Evolutionary conservation across 2,888 invertebrate genomes (phyloP), one percentile per base, ranked within the genome.

Genomic region (Dioctria rufipes): DNA sequence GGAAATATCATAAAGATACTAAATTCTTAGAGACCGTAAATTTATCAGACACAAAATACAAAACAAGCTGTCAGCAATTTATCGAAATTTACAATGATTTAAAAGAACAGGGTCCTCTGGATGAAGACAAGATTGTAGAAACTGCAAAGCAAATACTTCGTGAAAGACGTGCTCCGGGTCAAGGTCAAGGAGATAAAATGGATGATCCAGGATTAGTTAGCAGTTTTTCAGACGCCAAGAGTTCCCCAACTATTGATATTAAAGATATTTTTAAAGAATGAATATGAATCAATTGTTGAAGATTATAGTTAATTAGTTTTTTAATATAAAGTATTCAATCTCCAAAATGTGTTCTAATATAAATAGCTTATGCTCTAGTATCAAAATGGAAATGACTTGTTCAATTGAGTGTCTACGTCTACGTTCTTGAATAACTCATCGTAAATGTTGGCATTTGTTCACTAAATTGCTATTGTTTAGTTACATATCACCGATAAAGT

Each of bases 1-100:
- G 95, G 25, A 91, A 92, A 88, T 93, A 93, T 84, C 94, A 95
- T 83, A 91, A 91, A 81, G 89, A 91, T 67, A 90, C 92, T 37
- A 91, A 90, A 83, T 91, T 91, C 42, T 86, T 91, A 69, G 91
- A 92, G 60, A 88, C 90, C 3, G 87, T 91, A 1, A 92, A 92
- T 84, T 88, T 94, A 85, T 86, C 89, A 0, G 92, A 90, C 84
- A 87, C 86, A n/a, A 86, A 87, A 84, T 87, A 89, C n/a, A 83
- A 83, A 83, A 86, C 91, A 87, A 86, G 92, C 91, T 46, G 91
- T 0, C 94, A 92, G 85, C 90, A 89, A 84, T 92, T 94, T 84
- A 89, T 95, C 11, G 88, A 91, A 54, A 91, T 91, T 82, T 94
- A 94, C 84, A 89, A 91, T 61, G 90, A 91, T 82, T 85, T 94